phyloP scores from a whole-genome alignment of 2,797 vertebrate species.

The Acanthurus lineatus region DNA sequence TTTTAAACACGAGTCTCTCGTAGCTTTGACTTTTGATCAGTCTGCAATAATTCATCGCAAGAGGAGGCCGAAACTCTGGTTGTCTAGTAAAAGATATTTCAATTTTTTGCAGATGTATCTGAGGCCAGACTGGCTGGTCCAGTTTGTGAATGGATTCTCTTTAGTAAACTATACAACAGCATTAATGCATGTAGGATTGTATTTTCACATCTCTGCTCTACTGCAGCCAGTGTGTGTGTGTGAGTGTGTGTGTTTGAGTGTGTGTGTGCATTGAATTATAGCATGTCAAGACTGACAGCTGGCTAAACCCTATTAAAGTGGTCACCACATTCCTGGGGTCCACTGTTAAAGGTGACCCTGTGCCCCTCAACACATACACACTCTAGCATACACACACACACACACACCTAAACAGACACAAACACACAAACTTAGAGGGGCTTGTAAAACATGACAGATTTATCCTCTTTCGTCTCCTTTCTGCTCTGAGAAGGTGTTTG shows the following conservation, averaged over 20 bases:
- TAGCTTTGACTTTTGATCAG: constrained; percentile 9
- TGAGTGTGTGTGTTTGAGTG: constrained; percentile 3
- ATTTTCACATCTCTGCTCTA: neutral
- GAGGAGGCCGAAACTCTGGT: neutral
- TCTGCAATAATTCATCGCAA: neutral
- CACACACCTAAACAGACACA: constrained; percentile 2
- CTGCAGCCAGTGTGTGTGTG: constrained; percentile 13
- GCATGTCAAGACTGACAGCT: constrained; percentile 81
- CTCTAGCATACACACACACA: neutral
- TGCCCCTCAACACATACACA: constrained; percentile 40
- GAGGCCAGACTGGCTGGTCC: neutral
- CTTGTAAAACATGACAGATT: constrained; percentile 71
- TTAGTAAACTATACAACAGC: neutral
- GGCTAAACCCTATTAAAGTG: constrained; percentile 79
- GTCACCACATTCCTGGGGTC: constrained; percentile 77
- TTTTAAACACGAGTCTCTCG: constrained; percentile 2
- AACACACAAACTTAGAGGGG: constrained; percentile 21
- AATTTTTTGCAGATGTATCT: constrained; percentile 5
- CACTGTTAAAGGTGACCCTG: constrained; percentile 74
- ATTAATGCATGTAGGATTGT: constrained; percentile 6
- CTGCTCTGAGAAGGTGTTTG: constrained; percentile 52
- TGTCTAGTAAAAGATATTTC: neutral
- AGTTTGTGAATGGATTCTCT: neutral
- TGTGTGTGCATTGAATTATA: constrained; percentile 70
- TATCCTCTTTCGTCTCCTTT: constrained; percentile 29